Conservation (phyloP, 2,113 vertebrate species). For the Sinocyclocheilus anophthalmus region DNA sequence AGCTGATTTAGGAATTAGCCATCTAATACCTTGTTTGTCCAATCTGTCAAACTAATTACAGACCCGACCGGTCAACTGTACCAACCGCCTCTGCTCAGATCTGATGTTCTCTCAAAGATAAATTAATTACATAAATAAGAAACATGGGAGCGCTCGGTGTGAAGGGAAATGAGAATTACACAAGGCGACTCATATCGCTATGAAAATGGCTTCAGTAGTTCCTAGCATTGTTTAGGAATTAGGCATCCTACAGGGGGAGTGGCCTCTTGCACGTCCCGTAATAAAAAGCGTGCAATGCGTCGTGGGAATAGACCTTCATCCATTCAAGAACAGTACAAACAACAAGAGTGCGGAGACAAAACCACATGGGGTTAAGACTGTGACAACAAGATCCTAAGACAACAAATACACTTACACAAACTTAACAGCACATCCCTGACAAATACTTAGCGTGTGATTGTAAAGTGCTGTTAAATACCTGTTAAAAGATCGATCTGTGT, state of each 20-base stretch:
- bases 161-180: neutral
- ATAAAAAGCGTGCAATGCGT: constrained; percentile 40
- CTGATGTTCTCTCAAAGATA: neutral
- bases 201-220: constrained; percentile 9
- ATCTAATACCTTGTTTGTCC: neutral
- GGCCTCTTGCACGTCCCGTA: neutral
- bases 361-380: constrained; percentile 58
- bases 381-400: constrained; percentile 52
- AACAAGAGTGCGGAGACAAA: constrained; percentile 40
- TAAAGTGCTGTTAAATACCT: neutral
- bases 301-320: constrained; percentile 38
- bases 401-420: constrained; percentile 36
- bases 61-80: neutral
- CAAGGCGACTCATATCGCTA: neutral
- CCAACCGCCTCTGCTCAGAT: neutral
- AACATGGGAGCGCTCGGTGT: neutral
- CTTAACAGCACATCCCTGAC: neutral
- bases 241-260: constrained; percentile 7
- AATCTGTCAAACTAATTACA: neutral
- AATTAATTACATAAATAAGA: neutral
- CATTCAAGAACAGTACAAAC: constrained; percentile 48
- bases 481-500: neutral
- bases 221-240: constrained; percentile 18
- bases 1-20: neutral
- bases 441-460: constrained; percentile 36